Evolutionary conservation across 1,140 invertebrate species (phyloP).

Genomic region (Potamilus streckersoni): DNA sequence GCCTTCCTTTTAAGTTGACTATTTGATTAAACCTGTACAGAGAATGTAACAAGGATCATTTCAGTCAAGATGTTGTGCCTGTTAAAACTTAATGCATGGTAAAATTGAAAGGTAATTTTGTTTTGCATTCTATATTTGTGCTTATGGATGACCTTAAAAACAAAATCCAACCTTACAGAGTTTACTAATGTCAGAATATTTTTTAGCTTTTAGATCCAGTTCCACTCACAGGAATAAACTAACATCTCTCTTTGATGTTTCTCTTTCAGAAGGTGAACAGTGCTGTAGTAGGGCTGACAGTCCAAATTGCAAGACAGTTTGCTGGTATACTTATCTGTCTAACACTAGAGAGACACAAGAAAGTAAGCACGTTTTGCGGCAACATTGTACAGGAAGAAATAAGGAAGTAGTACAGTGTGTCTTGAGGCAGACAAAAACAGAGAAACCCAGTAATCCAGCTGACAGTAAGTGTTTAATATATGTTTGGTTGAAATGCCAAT

Average conservation of each 20-base stretch:
- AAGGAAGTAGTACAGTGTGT: constrained; percentile 36
- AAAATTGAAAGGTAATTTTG: too few relatives aligned
- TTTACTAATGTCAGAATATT: too few relatives aligned
- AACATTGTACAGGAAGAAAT: constrained; percentile 38
- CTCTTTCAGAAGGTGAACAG: constrained; percentile 35
- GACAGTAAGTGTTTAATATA: constrained; percentile 27
- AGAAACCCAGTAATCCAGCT: constrained; percentile 18
- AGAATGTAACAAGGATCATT: too few relatives aligned
- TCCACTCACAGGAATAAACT: too few relatives aligned
- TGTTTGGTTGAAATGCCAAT: not conserved
- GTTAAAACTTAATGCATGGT: too few relatives aligned
- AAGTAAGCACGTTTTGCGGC: constrained; percentile 21
- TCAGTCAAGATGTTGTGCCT: too few relatives aligned
- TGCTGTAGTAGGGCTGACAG: constrained; percentile 43
- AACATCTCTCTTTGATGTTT: not conserved
- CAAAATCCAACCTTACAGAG: too few relatives aligned
- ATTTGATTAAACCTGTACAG: too few relatives aligned
- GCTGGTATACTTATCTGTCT: constrained; percentile 36
- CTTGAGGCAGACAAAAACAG: constrained; percentile 31
- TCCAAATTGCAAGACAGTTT: constrained; percentile 39
- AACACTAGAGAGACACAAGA: constrained; percentile 24
- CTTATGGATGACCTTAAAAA: too few relatives aligned
- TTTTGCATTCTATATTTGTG: too few relatives aligned
- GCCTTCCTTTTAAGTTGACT: too few relatives aligned
- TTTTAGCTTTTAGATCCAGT: too few relatives aligned